Percentiles rank a stretch among this genome's conserved stretches.
Evolutionary conservation across 2,113 vertebrate genomes (phyloP).

Genomic region (Neodontobutis hainanensis): DNA sequence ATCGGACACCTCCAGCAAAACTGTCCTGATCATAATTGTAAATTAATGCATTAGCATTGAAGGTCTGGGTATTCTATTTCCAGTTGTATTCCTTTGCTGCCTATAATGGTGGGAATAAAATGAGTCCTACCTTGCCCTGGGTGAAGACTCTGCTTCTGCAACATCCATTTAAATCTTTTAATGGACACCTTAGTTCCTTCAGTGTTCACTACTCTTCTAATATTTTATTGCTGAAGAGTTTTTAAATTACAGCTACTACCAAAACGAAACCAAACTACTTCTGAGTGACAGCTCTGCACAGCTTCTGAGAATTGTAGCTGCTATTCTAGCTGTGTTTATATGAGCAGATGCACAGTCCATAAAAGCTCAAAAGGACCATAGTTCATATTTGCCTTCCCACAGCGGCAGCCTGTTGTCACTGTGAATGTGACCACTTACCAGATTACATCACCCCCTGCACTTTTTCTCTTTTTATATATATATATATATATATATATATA

Average conservation of each 20-base stretch:
- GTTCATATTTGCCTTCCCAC: constrained; percentile 30
- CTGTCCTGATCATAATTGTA: constrained; percentile 53
- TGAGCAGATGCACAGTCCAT: constrained; percentile 25
- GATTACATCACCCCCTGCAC: neutral
- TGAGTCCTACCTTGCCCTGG: constrained; percentile 38
- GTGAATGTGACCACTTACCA: constrained; percentile 28
- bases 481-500: too few relatives aligned
- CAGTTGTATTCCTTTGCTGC: constrained; percentile 23
- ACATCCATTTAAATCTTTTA: constrained; percentile 55
- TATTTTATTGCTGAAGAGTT: constrained; percentile 35
- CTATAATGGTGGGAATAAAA: constrained; percentile 51
- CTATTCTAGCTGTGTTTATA: constrained; percentile 28
- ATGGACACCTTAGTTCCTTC: constrained; percentile 45
- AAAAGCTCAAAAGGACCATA: neutral
- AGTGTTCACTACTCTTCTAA: constrained; percentile 19
- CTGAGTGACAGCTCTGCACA: constrained; percentile 24
- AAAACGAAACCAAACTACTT: constrained; percentile 21
- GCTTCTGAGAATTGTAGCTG: constrained; percentile 16
- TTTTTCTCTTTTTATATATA: neutral
- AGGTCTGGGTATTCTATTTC: constrained; percentile 42
- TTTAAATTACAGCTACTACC: constrained; percentile 38
- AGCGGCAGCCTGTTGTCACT: constrained; percentile 7
- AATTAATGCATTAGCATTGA: constrained; percentile 55
- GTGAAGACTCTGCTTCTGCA: constrained; percentile 40
- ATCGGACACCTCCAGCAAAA: constrained; percentile 53